These are phyloP conservation scores for Otolemur crassicaudatus DNA, from an alignment of 2,797 vertebrate species.

Conservation along the genomic window DNA sequence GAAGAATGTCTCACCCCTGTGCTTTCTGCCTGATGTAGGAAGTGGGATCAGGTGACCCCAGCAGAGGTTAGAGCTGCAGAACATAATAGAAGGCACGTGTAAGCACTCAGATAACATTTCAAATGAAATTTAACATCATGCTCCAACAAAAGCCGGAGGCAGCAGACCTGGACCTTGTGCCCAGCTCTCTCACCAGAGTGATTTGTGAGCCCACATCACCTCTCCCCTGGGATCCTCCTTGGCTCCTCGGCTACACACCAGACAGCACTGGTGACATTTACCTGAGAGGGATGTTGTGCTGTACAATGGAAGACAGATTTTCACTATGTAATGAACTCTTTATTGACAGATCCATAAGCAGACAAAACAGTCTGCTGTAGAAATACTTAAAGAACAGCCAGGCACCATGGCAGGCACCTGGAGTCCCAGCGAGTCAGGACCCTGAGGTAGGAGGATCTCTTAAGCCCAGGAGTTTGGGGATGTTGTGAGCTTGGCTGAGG, in stretches of 20 bases:
- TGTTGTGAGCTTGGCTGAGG: no score
- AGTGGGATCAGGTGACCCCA: conserved; percentile 36
- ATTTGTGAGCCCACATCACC: background rate
- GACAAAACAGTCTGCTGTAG: background rate
- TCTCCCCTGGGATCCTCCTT: background rate
- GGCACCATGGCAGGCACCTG: no score
- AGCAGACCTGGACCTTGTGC: background rate
- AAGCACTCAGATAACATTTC: conserved; percentile 59
- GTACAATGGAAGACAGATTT: background rate
- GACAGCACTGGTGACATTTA: background rate
- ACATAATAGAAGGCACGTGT: conserved; percentile 34
- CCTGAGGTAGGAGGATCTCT: no score
- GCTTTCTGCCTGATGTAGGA: background rate
- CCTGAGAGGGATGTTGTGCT: background rate
- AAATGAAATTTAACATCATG: conserved; percentile 37
- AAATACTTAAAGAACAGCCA: conserved; percentile 15
- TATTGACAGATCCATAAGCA: background rate
- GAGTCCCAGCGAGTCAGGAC: no score
- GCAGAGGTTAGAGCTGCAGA: background rate
- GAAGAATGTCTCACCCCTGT: background rate
- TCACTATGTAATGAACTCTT: background rate
- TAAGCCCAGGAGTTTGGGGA: no score
- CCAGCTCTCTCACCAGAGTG: background rate
- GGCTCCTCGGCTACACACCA: background rate
- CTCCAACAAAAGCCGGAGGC: background rate